These are phyloP conservation scores for Cynocephalus volans DNA, from an alignment of 2,113 vertebrate species.

Conservation along the genomic window DNA sequence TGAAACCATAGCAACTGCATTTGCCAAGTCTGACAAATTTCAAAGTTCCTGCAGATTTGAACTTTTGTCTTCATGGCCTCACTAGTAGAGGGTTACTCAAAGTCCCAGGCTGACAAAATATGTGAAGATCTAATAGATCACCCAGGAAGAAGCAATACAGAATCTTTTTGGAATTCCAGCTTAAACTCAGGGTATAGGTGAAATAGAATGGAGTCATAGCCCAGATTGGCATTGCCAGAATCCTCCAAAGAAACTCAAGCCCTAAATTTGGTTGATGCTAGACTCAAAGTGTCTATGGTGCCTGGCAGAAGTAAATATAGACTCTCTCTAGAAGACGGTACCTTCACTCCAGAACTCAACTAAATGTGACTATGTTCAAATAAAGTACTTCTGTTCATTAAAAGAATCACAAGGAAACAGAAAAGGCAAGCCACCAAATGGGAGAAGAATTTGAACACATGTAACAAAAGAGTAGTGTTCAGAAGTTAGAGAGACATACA, in stretches of 20 bases:
- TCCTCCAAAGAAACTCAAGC: neutral
- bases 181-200: neutral
- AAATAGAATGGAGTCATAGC: neutral
- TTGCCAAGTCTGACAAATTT: conserved; percentile 53
- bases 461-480: neutral
- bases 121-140: neutral
- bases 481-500: neutral
- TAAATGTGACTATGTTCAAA: neutral
- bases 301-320: neutral
- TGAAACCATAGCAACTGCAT: neutral
- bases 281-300: neutral
- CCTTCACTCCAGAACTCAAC: neutral
- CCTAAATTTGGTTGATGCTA: neutral
- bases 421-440: neutral
- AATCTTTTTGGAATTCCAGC: neutral
- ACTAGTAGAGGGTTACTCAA: neutral
- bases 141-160: neutral
- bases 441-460: neutral
- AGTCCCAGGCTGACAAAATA: neutral
- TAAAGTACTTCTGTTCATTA: neutral
- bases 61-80: neutral
- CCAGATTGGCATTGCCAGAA: neutral
- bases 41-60: conserved; percentile 34
- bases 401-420: neutral
- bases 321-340: neutral